Percentiles rank a stretch among this genome's conserved stretches.
Evolutionary conservation across 2,888 invertebrate species (phyloP).

Genomic region (Melinaea marsaeus): DNA sequence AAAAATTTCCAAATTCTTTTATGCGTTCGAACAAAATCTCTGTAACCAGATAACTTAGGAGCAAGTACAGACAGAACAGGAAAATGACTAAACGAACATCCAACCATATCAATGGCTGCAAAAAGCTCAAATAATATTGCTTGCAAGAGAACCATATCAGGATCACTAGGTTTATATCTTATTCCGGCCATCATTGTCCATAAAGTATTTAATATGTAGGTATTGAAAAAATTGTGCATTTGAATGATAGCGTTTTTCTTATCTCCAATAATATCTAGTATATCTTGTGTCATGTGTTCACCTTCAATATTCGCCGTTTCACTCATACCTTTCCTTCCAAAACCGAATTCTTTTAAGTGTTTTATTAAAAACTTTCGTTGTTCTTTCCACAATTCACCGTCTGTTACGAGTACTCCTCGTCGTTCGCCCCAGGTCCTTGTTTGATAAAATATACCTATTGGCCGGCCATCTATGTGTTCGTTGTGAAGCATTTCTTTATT

Average conservation of each 20-base stretch:
- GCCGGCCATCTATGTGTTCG: constrained; percentile 87
- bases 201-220: constrained; percentile 86
- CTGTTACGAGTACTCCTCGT: constrained; percentile 84
- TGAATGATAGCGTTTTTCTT: constrained; percentile 72
- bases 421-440: constrained; percentile 86
- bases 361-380: constrained; percentile 86
- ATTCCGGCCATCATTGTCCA: constrained; percentile 91
- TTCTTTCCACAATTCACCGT: constrained; percentile 84
- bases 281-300: constrained; percentile 78
- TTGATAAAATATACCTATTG: constrained; percentile 86
- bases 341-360: constrained; percentile 89
- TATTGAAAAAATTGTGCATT: constrained; percentile 86
- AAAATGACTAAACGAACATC: constrained; percentile 87
- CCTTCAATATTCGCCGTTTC: constrained; percentile 85
- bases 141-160: constrained; percentile 82
- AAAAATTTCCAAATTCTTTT: constrained; percentile 85
- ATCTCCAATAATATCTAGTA: constrained; percentile 53
- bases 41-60: constrained; percentile 87
- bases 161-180: constrained; percentile 83
- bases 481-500: constrained; percentile 86
- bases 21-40: constrained; percentile 83
- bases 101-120: constrained; percentile 88
- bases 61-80: constrained; percentile 84
- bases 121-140: constrained; percentile 83
- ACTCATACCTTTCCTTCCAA: constrained; percentile 87